Conservation (phyloP, 2,888 invertebrate genomes). For the Tachina fera region DNA sequence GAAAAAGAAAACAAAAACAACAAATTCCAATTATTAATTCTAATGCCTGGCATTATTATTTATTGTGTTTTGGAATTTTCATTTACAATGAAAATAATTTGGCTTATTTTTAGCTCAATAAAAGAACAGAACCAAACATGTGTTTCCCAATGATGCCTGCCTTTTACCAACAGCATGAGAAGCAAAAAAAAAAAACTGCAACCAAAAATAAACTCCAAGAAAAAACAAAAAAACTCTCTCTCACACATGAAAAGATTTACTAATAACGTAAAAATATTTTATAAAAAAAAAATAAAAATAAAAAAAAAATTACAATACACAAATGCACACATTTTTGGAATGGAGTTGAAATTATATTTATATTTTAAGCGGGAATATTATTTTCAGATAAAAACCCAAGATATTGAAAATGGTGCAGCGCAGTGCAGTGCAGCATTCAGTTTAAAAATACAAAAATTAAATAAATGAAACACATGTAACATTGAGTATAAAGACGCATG, state of each 20-base stretch:
- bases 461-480: slow-evolving; percentile 65
- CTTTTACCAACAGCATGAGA: slow-evolving; percentile 59
- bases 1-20: slow-evolving; percentile 36
- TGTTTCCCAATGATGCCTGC: slow-evolving; percentile 71
- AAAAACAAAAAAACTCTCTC: slow-evolving; percentile 34
- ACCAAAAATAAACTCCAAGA: slow-evolving; percentile 70
- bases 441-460: slow-evolving; percentile 20
- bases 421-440: not conserved
- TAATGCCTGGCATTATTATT: slow-evolving; percentile 59
- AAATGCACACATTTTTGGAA: slow-evolving; percentile 15
- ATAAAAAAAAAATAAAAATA: slow-evolving; percentile 73
- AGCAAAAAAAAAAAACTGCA: slow-evolving; percentile 54
- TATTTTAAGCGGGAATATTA: slow-evolving; percentile 73
- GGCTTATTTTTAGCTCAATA: slow-evolving; percentile 64
- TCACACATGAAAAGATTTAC: slow-evolving; percentile 25
- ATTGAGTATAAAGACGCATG: slow-evolving; percentile 68
- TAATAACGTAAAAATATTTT: slow-evolving; percentile 60
- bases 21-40: slow-evolving; percentile 65
- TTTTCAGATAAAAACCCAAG: slow-evolving; percentile 62
- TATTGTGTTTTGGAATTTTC: slow-evolving; percentile 57
- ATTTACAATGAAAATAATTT: slow-evolving; percentile 58
- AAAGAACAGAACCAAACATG: slow-evolving; percentile 70
- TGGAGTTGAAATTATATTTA: slow-evolving; percentile 65
- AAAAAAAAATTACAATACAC: slow-evolving; percentile 10
- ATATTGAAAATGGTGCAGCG: slow-evolving; percentile 49